A percentile compares a stretch with the other conserved stretches of the same genome.
Conservation (phyloP, 1,140 invertebrate species). For the Drosophila parvula region DNA sequence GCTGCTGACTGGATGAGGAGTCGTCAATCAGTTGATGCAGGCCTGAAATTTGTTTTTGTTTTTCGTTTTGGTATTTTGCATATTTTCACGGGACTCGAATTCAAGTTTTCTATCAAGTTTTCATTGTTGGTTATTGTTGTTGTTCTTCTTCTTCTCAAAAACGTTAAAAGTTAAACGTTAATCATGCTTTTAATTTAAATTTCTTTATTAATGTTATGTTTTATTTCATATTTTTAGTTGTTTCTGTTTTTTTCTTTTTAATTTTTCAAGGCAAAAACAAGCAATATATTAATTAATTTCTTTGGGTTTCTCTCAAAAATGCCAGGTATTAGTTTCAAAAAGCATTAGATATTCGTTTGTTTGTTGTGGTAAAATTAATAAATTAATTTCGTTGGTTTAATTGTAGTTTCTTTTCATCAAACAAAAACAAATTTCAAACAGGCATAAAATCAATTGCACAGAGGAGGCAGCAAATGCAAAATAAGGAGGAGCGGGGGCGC, state of each 20-base stretch:
- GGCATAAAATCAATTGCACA: slow-evolving; percentile 67
- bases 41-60: slow-evolving; percentile 83
- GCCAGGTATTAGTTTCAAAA: slow-evolving; percentile 54
- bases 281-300: slow-evolving; percentile 60
- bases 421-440: slow-evolving; percentile 83
- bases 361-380: slow-evolving; percentile 51
- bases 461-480: slow-evolving; percentile 45
- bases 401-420: slow-evolving; percentile 48
- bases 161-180: slow-evolving; percentile 45
- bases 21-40: slow-evolving; percentile 53
- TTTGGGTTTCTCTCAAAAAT: slow-evolving; percentile 59
- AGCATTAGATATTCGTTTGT: slow-evolving; percentile 46
- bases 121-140: slow-evolving; percentile 6
- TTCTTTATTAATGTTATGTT: slow-evolving; percentile 48
- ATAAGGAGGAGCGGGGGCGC: neutral
- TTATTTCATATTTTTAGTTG: slow-evolving; percentile 17
- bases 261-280: slow-evolving; percentile 67
- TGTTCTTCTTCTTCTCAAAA: slow-evolving; percentile 38
- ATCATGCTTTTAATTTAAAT: slow-evolving; percentile 55
- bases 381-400: slow-evolving; percentile 57
- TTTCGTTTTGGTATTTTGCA: slow-evolving; percentile 57
- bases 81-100: slow-evolving; percentile 52
- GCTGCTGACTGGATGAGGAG: slow-evolving; percentile 56
- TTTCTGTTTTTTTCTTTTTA: neutral
- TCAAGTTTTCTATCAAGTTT: slow-evolving; percentile 35